These are phyloP conservation scores for Drosophila silvestris DNA, from an alignment of 2,888 invertebrate species.

Conservation along the genomic window DNA sequence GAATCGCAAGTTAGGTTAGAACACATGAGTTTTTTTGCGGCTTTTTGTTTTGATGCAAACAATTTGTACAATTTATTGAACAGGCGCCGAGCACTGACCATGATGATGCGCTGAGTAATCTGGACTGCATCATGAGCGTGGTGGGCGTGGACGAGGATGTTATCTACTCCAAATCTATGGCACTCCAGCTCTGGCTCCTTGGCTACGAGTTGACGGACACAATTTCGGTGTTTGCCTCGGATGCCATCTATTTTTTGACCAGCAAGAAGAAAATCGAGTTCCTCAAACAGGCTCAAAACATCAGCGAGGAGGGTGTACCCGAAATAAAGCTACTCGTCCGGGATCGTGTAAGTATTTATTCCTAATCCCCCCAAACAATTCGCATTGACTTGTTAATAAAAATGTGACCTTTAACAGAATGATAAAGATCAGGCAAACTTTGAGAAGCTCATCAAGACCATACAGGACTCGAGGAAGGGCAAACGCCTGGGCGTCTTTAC, in stretches of 20 bases:
- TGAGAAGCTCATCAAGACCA: slow-evolving; percentile 90
- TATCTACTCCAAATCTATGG: slow-evolving; percentile 98
- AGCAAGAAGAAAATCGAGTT: slow-evolving; percentile 99
- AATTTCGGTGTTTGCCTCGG: slow-evolving; percentile 94
- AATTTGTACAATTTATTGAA: slow-evolving; percentile 6
- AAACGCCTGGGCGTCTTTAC: slow-evolving; percentile 95
- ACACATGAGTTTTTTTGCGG: slow-evolving; percentile 23
- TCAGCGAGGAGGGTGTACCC: slow-evolving; percentile 94
- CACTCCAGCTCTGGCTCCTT: slow-evolving; percentile 98
- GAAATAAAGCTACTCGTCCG: slow-evolving; percentile 93
- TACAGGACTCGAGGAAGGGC: slow-evolving; percentile 95
- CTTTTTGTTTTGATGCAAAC: slow-evolving; percentile 25
- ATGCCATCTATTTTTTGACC: slow-evolving; percentile 94
- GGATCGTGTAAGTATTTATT: slow-evolving; percentile 90
- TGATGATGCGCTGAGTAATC: slow-evolving; percentile 92
- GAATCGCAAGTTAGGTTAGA: slow-evolving; percentile 59
- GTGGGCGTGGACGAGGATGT: slow-evolving; percentile 98
- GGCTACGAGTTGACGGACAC: slow-evolving; percentile 99
- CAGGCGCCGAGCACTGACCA: slow-evolving; percentile 87
- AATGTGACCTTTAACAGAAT: slow-evolving; percentile 85
- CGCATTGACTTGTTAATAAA: background rate
- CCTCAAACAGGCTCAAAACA: slow-evolving; percentile 94
- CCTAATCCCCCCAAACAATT: background rate
- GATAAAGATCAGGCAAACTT: slow-evolving; percentile 98
- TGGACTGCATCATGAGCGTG: slow-evolving; percentile 95